phyloP scores from a whole-genome alignment of 1,140 invertebrate species.

The Streblospio benedicti region DNA sequence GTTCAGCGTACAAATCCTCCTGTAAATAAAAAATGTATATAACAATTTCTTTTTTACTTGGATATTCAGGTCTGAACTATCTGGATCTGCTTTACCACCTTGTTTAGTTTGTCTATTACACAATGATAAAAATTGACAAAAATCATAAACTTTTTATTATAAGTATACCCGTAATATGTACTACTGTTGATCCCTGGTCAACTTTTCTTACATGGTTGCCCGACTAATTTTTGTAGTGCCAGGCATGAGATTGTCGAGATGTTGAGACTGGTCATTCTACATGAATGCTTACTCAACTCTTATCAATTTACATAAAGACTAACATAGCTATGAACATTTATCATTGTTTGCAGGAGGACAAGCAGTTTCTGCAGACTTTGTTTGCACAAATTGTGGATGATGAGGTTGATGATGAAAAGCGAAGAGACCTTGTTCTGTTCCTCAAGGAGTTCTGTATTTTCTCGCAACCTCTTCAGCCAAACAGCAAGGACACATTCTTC shows the following conservation, averaged over 20 bases:
- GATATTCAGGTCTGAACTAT: too few species aligned
- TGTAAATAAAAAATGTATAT: too few species aligned
- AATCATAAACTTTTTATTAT: too few species aligned
- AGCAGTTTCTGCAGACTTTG: conserved; percentile 87
- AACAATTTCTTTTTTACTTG: too few species aligned
- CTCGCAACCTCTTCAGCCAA: conserved; percentile 93
- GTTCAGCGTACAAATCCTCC: too few species aligned
- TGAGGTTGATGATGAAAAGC: conserved; percentile 69
- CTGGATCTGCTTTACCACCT: too few species aligned
- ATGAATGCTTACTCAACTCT: background rate
- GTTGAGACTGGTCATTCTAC: background rate
- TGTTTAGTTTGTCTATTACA: too few species aligned
- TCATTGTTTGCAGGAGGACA: conserved; percentile 84
- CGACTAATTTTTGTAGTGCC: too few species aligned
- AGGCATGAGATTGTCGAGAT: too few species aligned
- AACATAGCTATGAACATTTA: too few species aligned
- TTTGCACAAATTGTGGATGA: conserved; percentile 87
- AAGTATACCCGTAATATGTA: background rate
- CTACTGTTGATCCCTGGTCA: background rate
- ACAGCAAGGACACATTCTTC: conserved; percentile 93
- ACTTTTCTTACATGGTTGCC: background rate
- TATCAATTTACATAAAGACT: background rate
- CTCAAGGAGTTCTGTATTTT: conserved; percentile 99
- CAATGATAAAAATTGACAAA: too few species aligned
- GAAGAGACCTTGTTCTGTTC: conserved; percentile 91